Evolutionary conservation across 2,888 invertebrate species (phyloP).

Genomic region (Flexamia atlantica): DNA sequence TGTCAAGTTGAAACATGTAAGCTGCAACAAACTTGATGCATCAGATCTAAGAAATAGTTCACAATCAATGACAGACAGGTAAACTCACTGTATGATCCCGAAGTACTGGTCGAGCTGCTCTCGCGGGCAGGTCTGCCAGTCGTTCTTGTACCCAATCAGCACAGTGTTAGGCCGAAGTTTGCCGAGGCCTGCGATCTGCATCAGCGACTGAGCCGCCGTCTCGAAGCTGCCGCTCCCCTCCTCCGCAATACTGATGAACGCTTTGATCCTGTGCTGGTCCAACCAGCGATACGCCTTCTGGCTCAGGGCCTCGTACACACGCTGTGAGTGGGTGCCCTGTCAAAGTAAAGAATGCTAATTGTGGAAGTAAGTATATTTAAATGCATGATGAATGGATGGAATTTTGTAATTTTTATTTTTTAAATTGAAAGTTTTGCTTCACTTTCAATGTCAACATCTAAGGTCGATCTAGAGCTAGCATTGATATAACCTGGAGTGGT

Average conservation of each 20-base stretch:
- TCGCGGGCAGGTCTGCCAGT: constrained; percentile 89
- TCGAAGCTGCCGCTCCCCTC: constrained; percentile 82
- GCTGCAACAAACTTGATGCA: neutral
- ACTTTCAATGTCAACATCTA: too few relatives aligned
- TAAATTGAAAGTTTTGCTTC: too few relatives aligned
- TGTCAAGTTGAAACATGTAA: too few relatives aligned
- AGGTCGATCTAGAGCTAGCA: too few relatives aligned
- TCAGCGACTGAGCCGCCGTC: constrained; percentile 87
- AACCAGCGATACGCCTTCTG: constrained; percentile 71
- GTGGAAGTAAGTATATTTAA: too few relatives aligned
- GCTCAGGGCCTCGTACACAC: constrained; percentile 72
- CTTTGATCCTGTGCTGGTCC: constrained; percentile 79
- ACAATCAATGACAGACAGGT: too few relatives aligned
- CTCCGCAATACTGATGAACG: constrained; percentile 91
- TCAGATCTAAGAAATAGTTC: neutral
- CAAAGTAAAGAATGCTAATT: too few relatives aligned
- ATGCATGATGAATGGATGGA: too few relatives aligned
- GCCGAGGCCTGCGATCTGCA: constrained; percentile 94
- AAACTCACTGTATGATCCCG: constrained; percentile 93
- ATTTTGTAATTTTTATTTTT: too few relatives aligned
- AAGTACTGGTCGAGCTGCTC: constrained; percentile 93
- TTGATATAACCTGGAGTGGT: too few relatives aligned
- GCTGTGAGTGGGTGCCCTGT: constrained; percentile 72
- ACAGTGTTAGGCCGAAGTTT: constrained; percentile 95
- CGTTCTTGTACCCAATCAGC: constrained; percentile 95